Evolutionary conservation across 1,140 invertebrate species (phyloP).

Genomic region (Achroia grisella): DNA sequence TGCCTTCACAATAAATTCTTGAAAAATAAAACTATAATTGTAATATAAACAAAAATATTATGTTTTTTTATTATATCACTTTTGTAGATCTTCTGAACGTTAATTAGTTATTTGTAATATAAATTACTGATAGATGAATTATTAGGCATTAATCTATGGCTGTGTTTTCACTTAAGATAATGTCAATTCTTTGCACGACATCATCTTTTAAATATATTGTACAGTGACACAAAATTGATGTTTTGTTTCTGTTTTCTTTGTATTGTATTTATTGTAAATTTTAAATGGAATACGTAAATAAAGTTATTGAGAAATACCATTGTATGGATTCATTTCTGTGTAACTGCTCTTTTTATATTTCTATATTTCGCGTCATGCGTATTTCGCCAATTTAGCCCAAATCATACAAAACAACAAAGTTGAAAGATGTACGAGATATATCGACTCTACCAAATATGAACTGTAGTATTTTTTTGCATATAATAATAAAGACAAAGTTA

Average conservation of each 20-base stretch:
- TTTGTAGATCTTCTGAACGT: constrained; percentile 19
- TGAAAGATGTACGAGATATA: no score
- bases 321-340: background rate
- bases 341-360: no score
- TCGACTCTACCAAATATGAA: no score
- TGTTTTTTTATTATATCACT: constrained; percentile 7
- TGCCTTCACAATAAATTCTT: no score
- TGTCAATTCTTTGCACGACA: constrained; percentile 67
- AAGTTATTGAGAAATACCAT: constrained; percentile 36
- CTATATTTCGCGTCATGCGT: no score
- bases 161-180: constrained; percentile 66
- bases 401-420: no score
- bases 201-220: constrained; percentile 58
- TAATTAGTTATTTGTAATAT: constrained; percentile 22
- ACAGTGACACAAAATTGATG: constrained; percentile 46
- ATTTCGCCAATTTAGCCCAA: no score
- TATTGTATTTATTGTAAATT: constrained; percentile 38
- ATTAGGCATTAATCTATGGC: constrained; percentile 62
- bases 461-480: no score
- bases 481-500: no score
- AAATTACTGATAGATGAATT: constrained; percentile 17
- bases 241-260: constrained; percentile 37
- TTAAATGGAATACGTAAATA: constrained; percentile 64
- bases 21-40: background rate
- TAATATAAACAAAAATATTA: background rate